These are phyloP conservation scores for Caenorhabditis doughertyi DNA, from an alignment of 2,888 invertebrate genomes.

Conservation along the genomic window DNA sequence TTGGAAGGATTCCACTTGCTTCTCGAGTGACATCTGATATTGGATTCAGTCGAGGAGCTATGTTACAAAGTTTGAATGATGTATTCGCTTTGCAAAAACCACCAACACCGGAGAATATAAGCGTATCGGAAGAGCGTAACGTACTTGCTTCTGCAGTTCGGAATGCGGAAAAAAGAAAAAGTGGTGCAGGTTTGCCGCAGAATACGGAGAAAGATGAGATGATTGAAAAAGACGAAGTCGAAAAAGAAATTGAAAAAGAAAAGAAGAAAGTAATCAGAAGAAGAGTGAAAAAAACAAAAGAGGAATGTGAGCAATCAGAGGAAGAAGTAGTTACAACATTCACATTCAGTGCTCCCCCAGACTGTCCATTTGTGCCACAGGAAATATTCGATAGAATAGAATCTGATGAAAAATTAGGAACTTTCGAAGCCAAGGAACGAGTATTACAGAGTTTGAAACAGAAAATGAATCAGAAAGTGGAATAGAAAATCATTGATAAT, in stretches of 20 bases:
- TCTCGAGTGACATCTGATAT: conserved; percentile 59
- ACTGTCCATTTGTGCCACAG: conserved; percentile 64
- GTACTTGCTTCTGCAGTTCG: conserved; percentile 72
- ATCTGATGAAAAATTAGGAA: conserved; percentile 54
- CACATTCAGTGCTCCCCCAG: conserved; percentile 48
- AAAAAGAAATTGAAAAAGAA: conserved; percentile 25
- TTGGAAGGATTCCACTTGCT: conserved; percentile 56
- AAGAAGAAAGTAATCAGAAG: conserved; percentile 39
- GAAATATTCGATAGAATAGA: conserved; percentile 60
- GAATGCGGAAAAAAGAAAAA: conserved; percentile 66
- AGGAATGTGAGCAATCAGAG: conserved; percentile 19
- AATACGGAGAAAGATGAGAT: conserved; percentile 15
- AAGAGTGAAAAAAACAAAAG: conserved; percentile 32
- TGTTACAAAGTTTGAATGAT: conserved; percentile 68
- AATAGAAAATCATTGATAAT: not conserved
- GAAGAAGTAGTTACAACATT: conserved; percentile 22
- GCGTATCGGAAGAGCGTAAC: conserved; percentile 66
- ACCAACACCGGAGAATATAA: conserved; percentile 47
- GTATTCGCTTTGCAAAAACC: conserved; percentile 67
- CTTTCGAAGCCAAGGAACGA: conserved; percentile 71
- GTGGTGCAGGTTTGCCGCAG: conserved; percentile 43
- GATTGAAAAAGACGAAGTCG: conserved; percentile 23
- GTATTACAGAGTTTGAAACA: conserved; percentile 71
- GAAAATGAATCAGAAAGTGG: conserved; percentile 58
- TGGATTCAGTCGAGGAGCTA: conserved; percentile 63